Evolutionary conservation across 2,113 vertebrate genomes (phyloP).

Genomic region (Urocynchramus pylzowi): DNA sequence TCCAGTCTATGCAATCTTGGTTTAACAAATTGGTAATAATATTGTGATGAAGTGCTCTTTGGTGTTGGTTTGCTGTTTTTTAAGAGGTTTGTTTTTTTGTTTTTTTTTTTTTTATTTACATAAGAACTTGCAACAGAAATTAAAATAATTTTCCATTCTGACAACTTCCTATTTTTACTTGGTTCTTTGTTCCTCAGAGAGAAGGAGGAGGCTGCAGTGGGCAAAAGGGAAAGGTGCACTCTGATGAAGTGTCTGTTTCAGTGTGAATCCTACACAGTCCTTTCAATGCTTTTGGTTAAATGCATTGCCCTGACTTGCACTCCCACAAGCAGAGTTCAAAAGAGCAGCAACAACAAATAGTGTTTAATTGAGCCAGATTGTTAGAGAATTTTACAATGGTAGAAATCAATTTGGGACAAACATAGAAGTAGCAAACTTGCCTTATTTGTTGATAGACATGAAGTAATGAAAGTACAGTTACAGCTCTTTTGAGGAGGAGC

Average conservation of each 20-base stretch:
- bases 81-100: background rate
- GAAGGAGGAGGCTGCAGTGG: background rate
- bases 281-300: background rate
- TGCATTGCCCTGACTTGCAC: background rate
- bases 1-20: background rate
- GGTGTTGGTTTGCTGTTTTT: background rate
- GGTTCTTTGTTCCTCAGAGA: background rate
- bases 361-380: background rate
- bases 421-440: background rate
- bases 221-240: background rate
- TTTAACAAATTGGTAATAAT: slow-evolving; percentile 66
- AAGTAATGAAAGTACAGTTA: background rate
- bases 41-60: slow-evolving; percentile 38
- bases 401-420: background rate
- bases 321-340: background rate
- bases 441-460: background rate
- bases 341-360: background rate
- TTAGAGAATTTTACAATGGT: background rate
- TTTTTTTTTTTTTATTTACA: too few species aligned
- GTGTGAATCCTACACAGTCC: background rate
- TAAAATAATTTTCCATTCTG: background rate
- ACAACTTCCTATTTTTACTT: background rate
- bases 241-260: background rate
- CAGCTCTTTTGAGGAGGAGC: background rate
- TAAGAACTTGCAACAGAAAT: slow-evolving; percentile 4